These are phyloP conservation scores for Eurytoma adleriae DNA, from an alignment of 2,888 invertebrate genomes.

Conservation along the genomic window DNA sequence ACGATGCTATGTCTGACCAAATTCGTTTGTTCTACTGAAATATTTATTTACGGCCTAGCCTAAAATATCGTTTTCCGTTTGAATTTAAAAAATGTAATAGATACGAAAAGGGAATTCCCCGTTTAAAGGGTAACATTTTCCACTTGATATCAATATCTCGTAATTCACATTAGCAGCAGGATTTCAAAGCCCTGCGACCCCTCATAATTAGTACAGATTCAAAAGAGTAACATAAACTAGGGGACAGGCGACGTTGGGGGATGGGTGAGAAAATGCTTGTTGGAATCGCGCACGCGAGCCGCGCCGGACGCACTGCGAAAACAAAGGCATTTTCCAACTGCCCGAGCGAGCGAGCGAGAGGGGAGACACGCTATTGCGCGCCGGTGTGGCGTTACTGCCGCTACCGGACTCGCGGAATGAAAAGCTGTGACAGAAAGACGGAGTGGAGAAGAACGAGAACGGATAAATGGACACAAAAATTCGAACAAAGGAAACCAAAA, in stretches of 20 bases:
- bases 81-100: not conserved
- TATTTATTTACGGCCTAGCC: not conserved
- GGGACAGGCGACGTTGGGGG: not conserved
- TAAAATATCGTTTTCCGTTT: not conserved
- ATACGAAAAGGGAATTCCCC: not conserved
- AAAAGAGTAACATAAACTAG: constrained; percentile 48
- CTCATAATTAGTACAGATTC: constrained; percentile 49
- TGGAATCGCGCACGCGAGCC: constrained; percentile 64
- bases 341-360: constrained; percentile 32
- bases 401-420: constrained; percentile 58
- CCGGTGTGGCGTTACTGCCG: constrained; percentile 39
- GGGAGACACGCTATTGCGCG: constrained; percentile 20
- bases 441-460: constrained; percentile 53
- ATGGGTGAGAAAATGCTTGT: constrained; percentile 54
- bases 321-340: constrained; percentile 56
- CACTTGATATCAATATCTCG: no score
- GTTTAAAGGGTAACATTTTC: not conserved
- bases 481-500: constrained; percentile 67
- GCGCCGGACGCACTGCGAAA: constrained; percentile 33
- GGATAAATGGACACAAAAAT: constrained; percentile 70
- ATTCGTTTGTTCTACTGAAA: constrained; percentile 14
- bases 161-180: not conserved
- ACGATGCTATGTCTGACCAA: constrained; percentile 5
- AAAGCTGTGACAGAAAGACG: constrained; percentile 61
- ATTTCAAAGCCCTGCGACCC: constrained; percentile 15